These are phyloP conservation scores for Macrosteles quadrilineatus DNA, from an alignment of 1,140 invertebrate species.

Conservation along the genomic window DNA sequence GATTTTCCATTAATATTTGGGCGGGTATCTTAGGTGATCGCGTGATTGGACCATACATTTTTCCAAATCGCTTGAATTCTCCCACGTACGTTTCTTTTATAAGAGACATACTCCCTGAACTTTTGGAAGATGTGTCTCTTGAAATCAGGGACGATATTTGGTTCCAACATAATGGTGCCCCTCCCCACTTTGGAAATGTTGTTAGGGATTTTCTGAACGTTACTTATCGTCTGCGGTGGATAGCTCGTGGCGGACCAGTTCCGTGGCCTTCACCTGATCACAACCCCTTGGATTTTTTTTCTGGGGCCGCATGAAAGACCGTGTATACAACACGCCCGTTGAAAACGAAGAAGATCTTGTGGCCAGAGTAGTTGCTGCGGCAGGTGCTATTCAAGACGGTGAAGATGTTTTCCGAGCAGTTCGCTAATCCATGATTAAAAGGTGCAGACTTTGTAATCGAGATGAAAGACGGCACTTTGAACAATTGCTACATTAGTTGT, in stretches of 20 bases:
- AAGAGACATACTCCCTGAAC: constrained; percentile 33
- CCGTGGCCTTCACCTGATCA: constrained; percentile 41
- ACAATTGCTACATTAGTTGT: constrained; percentile 18
- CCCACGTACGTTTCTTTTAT: constrained; percentile 35
- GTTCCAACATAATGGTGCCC: constrained; percentile 45
- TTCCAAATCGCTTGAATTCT: constrained; percentile 40
- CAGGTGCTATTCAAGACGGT: constrained; percentile 23
- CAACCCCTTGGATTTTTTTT: constrained; percentile 40
- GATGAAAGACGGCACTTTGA: constrained; percentile 19
- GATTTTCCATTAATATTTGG: too few species aligned
- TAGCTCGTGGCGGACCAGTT: constrained; percentile 34
- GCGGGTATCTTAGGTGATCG: constrained; percentile 17
- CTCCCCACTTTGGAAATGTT: constrained; percentile 31
- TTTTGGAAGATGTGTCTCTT: constrained; percentile 38
- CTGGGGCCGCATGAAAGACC: constrained; percentile 36
- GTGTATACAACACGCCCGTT: too few species aligned
- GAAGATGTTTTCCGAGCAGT: constrained; percentile 20
- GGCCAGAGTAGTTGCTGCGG: constrained; percentile 19
- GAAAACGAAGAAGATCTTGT: constrained; percentile 23
- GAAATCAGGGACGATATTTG: constrained; percentile 40
- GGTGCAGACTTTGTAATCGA: constrained; percentile 27
- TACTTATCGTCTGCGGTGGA: constrained; percentile 38
- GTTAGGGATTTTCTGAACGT: constrained; percentile 37
- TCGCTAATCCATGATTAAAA: constrained; percentile 24
- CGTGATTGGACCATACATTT: constrained; percentile 47